Base-by-base conservation (phyloP, 64 coral and sea anemone species). In the Hydrozoanthus tunicans region DNA sequence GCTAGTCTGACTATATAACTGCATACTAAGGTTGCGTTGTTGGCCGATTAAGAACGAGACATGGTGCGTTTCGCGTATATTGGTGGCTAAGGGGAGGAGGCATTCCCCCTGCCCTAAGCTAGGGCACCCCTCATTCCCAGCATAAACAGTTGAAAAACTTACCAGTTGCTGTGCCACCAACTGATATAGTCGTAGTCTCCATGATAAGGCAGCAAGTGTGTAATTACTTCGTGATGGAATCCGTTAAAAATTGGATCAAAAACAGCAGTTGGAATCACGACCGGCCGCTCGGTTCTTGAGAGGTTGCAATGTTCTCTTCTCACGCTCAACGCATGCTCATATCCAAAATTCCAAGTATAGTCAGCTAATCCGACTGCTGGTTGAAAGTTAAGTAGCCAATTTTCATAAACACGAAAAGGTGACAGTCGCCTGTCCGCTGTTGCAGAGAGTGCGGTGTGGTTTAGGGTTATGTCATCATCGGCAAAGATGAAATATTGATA, bases 361-460 rank as follows among this genome's bases (percentile, higher is more conserved):
- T 84, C 81, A 6, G 69, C 81, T 7, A 84, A 3, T 52, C 81
- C 81, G n/a, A 84, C 81, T n/a, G 81, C 81, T 70, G 81, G 81
- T 53, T 84, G 27, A 84, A 84, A 84, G 4, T 15, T 51, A 25
- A 84, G 62, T 9, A 84, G 63, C 81, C 81, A 84, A 13, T 70
- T 70, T 66, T 84, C 81, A 84, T 69, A 84, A 6, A 7, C 15
- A 13, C 81, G 81, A 69, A 84, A 84, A 4, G 81, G 51, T 56
- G 81, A 69, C 4, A 54, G 15, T 7, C 52, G 54, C 56, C 63
- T 52, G 32, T 67, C 4, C 13, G 20, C 7, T 14, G 7, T 25
- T 9, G 81, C 62, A 0, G 64, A 55, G 62, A 13, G 13, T n/a
- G 10, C 23, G 51, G 13, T 68, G 60, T 84, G 51, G 12, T 6